Evolutionary conservation across 23 tunicate species (phyloP), one percentile per base, ranked within the genome.

Genomic region (Styela plicata): DNA sequence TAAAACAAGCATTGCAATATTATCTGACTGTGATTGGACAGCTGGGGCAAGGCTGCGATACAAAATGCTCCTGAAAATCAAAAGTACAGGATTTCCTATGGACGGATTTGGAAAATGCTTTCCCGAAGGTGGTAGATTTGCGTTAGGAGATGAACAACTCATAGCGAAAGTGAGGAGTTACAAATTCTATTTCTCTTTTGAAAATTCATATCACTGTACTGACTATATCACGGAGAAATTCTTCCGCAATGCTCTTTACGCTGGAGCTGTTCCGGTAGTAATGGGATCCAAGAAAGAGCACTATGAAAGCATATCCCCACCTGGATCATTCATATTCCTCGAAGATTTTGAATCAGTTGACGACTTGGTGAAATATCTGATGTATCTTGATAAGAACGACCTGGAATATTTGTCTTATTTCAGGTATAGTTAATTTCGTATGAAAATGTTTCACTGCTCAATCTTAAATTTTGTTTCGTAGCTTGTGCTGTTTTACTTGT

Each of bases 181-280:
- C 29, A 82, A 82, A 61, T 82, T 82, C 31, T 70, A 82, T 61
- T 74, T 82, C 7, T 83, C 85, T 2, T 82, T 82, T 71, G 85
- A 82, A 34, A 82, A 82, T 71, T 52, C 82, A 13, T 77, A 77
- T 73, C 68, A 36, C 28, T 77, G 82, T 27, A 77, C 28, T 5
- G 82, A 77, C 52, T 77, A 77, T 19, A 77, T 77, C 29, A 52
- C 82, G 74, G 82, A 77, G 33, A 77, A 77, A 73, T 36, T 77
- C 5, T 77, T 24, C n/a, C 82, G 82, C 5, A 77, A 77, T 28
- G 36, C 67, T 13, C 31, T 77, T 24, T 57, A 31, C 82, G 66
- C 82, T 2, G 82, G 67, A 57, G 67, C 82, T 25, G 82, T 77
- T 3, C 82, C 82, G 3, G 82, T 77, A 27, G 82, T 77, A 3